These are phyloP conservation scores for Antidorcas marsupialis DNA, from an alignment of 2,113 vertebrate species.

Conservation along the genomic window DNA sequence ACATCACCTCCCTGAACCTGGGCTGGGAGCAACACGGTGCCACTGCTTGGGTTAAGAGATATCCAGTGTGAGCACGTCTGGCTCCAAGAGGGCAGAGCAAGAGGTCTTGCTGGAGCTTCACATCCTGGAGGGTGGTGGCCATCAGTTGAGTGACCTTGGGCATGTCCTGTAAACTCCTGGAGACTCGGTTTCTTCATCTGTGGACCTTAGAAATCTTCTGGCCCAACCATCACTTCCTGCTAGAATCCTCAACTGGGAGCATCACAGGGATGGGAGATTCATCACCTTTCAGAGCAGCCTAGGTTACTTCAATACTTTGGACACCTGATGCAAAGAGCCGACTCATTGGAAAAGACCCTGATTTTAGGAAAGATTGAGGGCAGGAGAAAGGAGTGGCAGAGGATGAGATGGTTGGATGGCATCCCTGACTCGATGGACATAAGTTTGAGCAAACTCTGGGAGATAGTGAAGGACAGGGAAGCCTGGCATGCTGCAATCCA, in stretches of 20 bases:
- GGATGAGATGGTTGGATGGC: not conserved
- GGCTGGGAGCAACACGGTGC: rapidly evolving
- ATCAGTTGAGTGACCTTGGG: not conserved
- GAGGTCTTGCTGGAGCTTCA: not conserved
- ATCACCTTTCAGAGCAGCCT: not conserved
- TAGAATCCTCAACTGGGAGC: not conserved
- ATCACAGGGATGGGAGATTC: not conserved
- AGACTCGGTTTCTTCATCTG: not conserved
- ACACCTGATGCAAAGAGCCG: not conserved
- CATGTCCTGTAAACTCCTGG: rapidly evolving
- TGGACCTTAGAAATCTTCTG: not conserved
- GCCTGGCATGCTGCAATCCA: not conserved
- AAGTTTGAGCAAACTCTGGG: not conserved
- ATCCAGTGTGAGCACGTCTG: rapidly evolving
- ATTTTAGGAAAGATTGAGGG: not conserved
- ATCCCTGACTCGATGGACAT: not conserved
- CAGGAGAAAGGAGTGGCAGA: not conserved
- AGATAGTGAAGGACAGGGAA: not conserved
- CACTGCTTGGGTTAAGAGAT: rapidly evolving
- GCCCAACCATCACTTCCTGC: not conserved
- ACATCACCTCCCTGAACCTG: not conserved
- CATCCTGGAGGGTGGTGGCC: not conserved
- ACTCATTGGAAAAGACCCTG: not conserved
- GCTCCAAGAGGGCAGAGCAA: rapidly evolving
- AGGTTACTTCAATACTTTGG: not conserved